These are phyloP conservation scores for Gryon sp. DNA, from an alignment of 1,140 invertebrate genomes.

Conservation along the genomic window DNA sequence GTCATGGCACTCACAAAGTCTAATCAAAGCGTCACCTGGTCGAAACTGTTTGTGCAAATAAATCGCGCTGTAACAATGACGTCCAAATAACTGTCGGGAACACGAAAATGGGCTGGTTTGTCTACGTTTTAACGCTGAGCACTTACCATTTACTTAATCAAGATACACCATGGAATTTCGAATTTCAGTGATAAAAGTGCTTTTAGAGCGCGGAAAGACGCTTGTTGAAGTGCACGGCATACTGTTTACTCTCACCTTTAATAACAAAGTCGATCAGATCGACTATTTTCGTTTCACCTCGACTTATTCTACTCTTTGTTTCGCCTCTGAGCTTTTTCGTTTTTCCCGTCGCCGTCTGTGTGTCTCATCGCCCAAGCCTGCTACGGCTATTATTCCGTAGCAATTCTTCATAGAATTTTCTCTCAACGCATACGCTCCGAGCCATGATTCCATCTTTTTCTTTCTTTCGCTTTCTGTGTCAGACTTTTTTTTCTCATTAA, in stretches of 20 bases:
- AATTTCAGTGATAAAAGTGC: conserved; percentile 46
- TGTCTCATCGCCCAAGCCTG: not conserved
- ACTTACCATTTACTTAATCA: conserved; percentile 36
- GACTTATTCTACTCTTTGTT: conserved; percentile 51
- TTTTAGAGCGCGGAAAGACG: conserved; percentile 42
- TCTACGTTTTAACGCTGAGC: conserved; percentile 37
- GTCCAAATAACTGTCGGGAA: conserved; percentile 37
- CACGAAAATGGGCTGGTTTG: conserved; percentile 15
- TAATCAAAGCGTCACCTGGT: conserved; percentile 41
- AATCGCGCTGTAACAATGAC: conserved; percentile 43
- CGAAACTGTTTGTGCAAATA: conserved; percentile 41
- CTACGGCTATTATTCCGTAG: conserved; percentile 40
- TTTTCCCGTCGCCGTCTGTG: conserved; percentile 1
- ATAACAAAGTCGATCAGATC: conserved; percentile 63
- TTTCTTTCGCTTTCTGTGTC: no score
- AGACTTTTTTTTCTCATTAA: conserved; percentile 44
- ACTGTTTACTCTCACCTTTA: conserved; percentile 57
- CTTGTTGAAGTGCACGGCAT: not conserved
- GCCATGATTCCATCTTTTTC: no score
- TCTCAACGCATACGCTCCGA: conserved; percentile 55
- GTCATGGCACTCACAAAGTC: no score
- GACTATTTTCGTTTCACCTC: conserved; percentile 50
- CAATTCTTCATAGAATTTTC: conserved; percentile 49
- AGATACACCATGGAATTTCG: conserved; percentile 36
- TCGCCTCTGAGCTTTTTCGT: conserved; percentile 28